Evolutionary conservation across 2,797 vertebrate genomes (phyloP), one percentile per base, ranked within the genome.

Genomic region (Mus minutoides): DNA sequence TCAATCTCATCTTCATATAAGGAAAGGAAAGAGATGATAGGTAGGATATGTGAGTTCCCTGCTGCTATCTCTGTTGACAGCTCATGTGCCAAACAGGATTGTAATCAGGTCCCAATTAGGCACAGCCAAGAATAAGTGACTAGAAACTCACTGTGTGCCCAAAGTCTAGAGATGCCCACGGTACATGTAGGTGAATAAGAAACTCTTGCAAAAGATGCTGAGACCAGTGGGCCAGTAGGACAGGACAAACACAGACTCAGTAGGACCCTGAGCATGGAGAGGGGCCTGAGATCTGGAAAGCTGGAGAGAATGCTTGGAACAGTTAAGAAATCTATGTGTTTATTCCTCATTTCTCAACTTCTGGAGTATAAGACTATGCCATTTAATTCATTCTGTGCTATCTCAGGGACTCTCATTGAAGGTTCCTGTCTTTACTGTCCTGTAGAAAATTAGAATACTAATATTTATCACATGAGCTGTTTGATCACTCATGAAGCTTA

Each of bases 381-480:
- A 37, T 79, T 83, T 29, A 60, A 49, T 46, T 67, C 52, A 95
- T 77, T 88, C n/a, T 54, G 73, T 73, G 64, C 82, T 77, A 85
- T 88, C 13, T 87, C 19, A 83, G 88, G 49, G 22, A 84, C 22
- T 58, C 26, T 21, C 56, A 10, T 29, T 21, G 49, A 91, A 85
- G 56, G 88, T 21, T 52, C 16, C 62, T 93, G 9, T 76, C 37
- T 80, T 26, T 43, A 83, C 58, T 92, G 56, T 79, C 8, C 29
- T 94, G 40, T 91, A 88, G 60, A 84, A 96, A 91, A 62, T 24
- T 69, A 21, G 79, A 91, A 60, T 56, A 6, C 29, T 91, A 64
- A 19, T 84, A 78, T 92, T 78, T 91, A 92, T 87, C 91, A n/a
- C 79, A 40, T 52, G 83, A 88, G 26, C 34, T 85, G 37, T 87